Percentiles rank a stretch among this genome's conserved stretches.
These are phyloP conservation scores for Heliconius hortense DNA, from an alignment of 2,888 invertebrate genomes.

Conservation along the genomic window DNA sequence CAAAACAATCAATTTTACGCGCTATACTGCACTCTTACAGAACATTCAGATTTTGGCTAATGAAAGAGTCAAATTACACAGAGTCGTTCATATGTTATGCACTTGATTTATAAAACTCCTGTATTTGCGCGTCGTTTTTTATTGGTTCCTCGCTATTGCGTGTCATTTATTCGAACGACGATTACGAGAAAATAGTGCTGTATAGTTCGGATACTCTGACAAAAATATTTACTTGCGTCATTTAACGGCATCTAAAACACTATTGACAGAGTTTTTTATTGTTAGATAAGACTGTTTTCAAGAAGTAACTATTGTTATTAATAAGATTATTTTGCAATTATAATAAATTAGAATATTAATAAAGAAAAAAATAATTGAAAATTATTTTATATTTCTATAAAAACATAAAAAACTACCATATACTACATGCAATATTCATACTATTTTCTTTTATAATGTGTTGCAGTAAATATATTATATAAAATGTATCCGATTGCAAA, in stretches of 20 bases:
- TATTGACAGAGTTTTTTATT: too few species aligned
- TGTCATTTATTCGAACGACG: slow-evolving; percentile 79
- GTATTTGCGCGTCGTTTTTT: slow-evolving; percentile 79
- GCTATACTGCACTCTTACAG: slow-evolving; percentile 55
- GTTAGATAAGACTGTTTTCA: neutral
- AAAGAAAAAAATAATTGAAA: too few species aligned
- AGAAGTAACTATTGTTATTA: neutral
- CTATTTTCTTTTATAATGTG: neutral
- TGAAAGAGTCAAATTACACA: slow-evolving; percentile 57
- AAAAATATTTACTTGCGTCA: slow-evolving; percentile 8
- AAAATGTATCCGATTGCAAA: slow-evolving; percentile 43
- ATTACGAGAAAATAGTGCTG: slow-evolving; percentile 63
- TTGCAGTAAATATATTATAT: neutral
- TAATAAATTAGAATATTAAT: too few species aligned
- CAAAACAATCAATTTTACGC: slow-evolving; percentile 72
- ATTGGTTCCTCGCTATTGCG: slow-evolving; percentile 77
- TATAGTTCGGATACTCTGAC: slow-evolving; percentile 48
- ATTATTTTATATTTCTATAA: too few species aligned
- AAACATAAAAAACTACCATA: neutral
- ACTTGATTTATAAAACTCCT: slow-evolving; percentile 70
- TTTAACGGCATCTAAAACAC: neutral
- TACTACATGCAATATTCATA: neutral
- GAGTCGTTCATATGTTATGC: slow-evolving; percentile 63
- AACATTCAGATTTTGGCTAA: slow-evolving; percentile 52
- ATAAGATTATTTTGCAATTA: neutral